phyloP scores from a whole-genome alignment of 2,888 invertebrate species.

The Tenthredo livida region DNA sequence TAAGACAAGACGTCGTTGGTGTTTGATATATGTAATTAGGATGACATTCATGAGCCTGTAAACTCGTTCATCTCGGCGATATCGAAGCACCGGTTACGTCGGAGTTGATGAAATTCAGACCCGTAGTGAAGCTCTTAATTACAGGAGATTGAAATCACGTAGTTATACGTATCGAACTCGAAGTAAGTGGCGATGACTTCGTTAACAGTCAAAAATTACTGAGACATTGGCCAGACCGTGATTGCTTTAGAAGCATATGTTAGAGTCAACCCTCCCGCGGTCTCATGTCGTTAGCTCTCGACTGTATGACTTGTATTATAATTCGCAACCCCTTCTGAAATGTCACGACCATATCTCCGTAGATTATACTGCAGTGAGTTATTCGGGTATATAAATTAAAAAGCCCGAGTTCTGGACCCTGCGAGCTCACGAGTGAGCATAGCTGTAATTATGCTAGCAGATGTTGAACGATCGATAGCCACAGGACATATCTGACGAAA shows the following conservation, averaged over 20 bases:
- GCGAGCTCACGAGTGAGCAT: neutral
- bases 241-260: constrained; percentile 12
- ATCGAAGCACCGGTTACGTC: neutral
- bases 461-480: neutral
- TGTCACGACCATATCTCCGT: neutral
- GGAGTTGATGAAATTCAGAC: constrained; percentile 30
- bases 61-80: constrained; percentile 15
- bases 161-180: constrained; percentile 5
- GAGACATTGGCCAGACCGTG: neutral
- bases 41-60: constrained; percentile 13
- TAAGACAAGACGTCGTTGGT: neutral
- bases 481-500: neutral
- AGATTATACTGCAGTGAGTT: constrained; percentile 3
- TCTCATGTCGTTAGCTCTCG: neutral
- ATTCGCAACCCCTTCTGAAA: constrained; percentile 1
- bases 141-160: constrained; percentile 7
- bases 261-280: neutral
- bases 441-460: neutral
- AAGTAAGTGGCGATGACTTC: constrained; percentile 25
- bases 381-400: constrained; percentile 2
- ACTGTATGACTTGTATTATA: constrained; percentile 19
- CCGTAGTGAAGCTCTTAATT: neutral
- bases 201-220: neutral
- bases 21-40: constrained; percentile 18
- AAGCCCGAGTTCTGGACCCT: neutral